These are phyloP conservation scores for Hydriomena furcata DNA, from an alignment of 2,888 invertebrate genomes.

Conservation along the genomic window DNA sequence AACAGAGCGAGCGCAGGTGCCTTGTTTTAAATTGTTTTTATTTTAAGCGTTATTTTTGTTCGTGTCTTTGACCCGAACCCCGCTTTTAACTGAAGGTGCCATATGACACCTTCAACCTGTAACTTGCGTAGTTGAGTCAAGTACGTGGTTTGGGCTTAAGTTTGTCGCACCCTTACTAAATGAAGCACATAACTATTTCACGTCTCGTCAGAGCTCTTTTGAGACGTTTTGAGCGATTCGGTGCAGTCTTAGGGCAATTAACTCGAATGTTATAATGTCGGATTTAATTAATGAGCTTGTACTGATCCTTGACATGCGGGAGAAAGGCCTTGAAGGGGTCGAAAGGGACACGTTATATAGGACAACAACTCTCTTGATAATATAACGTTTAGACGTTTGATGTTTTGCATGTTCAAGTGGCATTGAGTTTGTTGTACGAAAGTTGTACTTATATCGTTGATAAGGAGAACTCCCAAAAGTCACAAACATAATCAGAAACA, in stretches of 20 bases:
- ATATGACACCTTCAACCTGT: conserved; percentile 18
- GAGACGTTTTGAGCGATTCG: conserved; percentile 22
- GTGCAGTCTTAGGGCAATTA: conserved; percentile 22
- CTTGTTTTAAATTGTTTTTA: conserved; percentile 24
- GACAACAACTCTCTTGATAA: too few relatives aligned
- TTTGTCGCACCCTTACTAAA: conserved; percentile 27
- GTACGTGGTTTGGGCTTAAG: conserved; percentile 4
- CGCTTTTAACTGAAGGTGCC: conserved; percentile 11
- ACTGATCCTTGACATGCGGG: conserved; percentile 19
- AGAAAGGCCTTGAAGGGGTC: conserved; percentile 2
- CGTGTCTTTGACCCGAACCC: conserved; percentile 15
- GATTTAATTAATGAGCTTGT: conserved; percentile 25
- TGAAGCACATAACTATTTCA: conserved; percentile 33
- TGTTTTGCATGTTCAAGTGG: too few relatives aligned
- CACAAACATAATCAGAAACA: too few relatives aligned
- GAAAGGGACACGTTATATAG: conserved; percentile 3
- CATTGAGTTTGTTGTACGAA: too few relatives aligned
- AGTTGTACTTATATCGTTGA: too few relatives aligned
- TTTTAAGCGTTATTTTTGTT: conserved; percentile 15
- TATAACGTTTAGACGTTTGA: too few relatives aligned
- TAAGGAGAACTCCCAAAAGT: too few relatives aligned
- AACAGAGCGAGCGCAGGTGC: conserved; percentile 44
- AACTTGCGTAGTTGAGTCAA: conserved; percentile 11
- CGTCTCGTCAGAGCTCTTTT: conserved; percentile 30
- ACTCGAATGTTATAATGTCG: conserved; percentile 27